These are phyloP conservation scores for Erpornis zantholeuca DNA, from an alignment of 2,113 vertebrate species.

Conservation along the genomic window DNA sequence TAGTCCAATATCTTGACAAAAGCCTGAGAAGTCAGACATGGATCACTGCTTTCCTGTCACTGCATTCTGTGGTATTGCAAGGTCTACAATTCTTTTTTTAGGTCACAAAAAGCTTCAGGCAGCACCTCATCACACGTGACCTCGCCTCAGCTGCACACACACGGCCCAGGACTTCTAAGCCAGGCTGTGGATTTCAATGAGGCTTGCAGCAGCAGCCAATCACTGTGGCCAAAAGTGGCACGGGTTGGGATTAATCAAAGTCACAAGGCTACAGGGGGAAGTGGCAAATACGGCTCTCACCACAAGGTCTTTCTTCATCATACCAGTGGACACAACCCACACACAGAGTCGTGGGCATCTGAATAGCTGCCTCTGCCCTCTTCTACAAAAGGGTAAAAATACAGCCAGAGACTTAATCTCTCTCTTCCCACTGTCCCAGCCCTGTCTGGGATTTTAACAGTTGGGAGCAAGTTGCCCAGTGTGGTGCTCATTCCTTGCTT, in stretches of 20 bases:
- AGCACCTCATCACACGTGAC: neutral
- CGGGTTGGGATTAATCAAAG: neutral
- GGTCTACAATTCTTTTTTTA: neutral
- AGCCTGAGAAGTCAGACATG: neutral
- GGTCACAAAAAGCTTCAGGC: neutral
- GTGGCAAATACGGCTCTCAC: neutral
- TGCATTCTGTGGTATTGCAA: neutral
- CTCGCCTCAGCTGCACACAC: accelerated
- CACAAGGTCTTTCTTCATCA: neutral
- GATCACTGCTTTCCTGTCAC: neutral
- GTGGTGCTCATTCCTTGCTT: neutral
- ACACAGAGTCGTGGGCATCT: neutral
- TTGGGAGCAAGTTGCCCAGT: neutral
- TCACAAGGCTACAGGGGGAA: neutral
- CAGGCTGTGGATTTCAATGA: neutral
- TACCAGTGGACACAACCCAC: neutral
- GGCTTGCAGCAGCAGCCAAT: neutral
- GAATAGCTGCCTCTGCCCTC: neutral
- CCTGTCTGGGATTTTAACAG: neutral
- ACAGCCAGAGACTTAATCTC: neutral
- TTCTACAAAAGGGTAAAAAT: neutral
- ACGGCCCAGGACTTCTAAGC: accelerated
- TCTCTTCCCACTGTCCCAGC: neutral
- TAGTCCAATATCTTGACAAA: neutral
- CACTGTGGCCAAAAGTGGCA: neutral